A percentile compares a stretch with the other conserved stretches of the same genome.
Evolutionary conservation across 2,888 invertebrate genomes (phyloP).

Genomic region (Pandemis heparana): DNA sequence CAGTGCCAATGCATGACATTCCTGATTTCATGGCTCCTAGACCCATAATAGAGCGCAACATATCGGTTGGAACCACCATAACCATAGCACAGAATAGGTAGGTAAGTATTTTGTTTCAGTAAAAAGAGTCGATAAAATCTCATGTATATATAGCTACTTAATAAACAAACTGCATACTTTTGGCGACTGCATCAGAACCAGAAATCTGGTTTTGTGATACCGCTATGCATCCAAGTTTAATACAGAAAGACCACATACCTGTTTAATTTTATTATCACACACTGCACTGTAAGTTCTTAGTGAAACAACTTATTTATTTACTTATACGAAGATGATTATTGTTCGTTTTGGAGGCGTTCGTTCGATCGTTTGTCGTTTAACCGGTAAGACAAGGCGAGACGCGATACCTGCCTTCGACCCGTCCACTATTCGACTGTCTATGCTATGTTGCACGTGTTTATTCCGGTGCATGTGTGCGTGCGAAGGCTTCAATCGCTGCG

Average conservation of each 20-base stretch:
- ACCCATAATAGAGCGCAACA: too few species aligned
- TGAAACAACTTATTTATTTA: slow-evolving; percentile 48
- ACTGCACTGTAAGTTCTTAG: slow-evolving; percentile 44
- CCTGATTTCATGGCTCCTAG: too few species aligned
- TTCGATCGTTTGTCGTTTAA: slow-evolving; percentile 81
- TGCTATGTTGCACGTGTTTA: slow-evolving; percentile 57
- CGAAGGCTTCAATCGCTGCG: slow-evolving; percentile 63
- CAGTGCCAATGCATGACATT: too few species aligned
- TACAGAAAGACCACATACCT: slow-evolving; percentile 37
- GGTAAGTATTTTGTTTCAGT: too few species aligned
- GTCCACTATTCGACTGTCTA: slow-evolving; percentile 67
- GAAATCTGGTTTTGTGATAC: slow-evolving; percentile 73
- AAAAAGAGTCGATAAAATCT: too few species aligned
- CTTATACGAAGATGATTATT: slow-evolving; percentile 55
- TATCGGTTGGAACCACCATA: too few species aligned
- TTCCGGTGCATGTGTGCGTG: slow-evolving; percentile 60
- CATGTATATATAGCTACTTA: slow-evolving; percentile 53
- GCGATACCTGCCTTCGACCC: slow-evolving; percentile 71
- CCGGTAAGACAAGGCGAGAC: slow-evolving; percentile 67
- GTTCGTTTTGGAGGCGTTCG: slow-evolving; percentile 73
- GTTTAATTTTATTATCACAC: slow-evolving; percentile 47
- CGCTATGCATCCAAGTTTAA: slow-evolving; percentile 67
- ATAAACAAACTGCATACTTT: slow-evolving; percentile 62
- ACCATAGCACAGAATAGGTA: too few species aligned
- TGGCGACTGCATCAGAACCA: slow-evolving; percentile 52